Evolutionary conservation across 2,113 vertebrate genomes (phyloP), one percentile per base, ranked within the genome.

Genomic region (Rhabdornis inornatus): DNA sequence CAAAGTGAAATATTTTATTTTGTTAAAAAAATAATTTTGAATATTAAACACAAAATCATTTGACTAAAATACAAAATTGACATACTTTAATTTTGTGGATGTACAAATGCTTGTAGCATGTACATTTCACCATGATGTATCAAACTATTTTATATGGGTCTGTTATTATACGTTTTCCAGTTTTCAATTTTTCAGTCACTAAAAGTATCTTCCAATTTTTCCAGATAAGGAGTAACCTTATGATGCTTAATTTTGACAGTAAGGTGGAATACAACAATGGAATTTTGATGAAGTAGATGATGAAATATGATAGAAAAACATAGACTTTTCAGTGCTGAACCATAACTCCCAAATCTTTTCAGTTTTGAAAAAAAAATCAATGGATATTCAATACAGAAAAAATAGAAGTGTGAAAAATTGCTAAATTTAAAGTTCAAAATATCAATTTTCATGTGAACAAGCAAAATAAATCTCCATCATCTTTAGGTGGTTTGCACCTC

Each of bases 1-100:
- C 30, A 69, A 92, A 88, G 37, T 69, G 49, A 83, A 68, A 75
- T 82, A 63, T 83, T 93, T 87, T 79, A 59, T 75, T 95, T 81
- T 74, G n/a, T 82, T 45, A 85, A n/a, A 53, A 47, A 44, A 47
- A 18, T 0, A 11, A 63, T 35, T 65, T 25, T 49, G 6, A 64
- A 57, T 16, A 50, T 6, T 83, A 61, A 92, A 79, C 17, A 37
- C 2, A 57, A 16, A 79, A 6, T 4, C 4, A 12, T 85, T 52
- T 63, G 59, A 76, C 80, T 49, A 56, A 49, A 75, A 25, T 35
- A 64, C 8, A 68, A 57, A 80, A 15, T 37, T 8, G 14, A 65
- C 27, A n/a, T 4, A 18, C 60, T 76, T 87, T 92, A 72, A n/a
- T 63, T 61, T 77, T 42, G n/a, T 68, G 21, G 11, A 7, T 40